These are phyloP conservation scores for Odobenus rosmarus DNA, from an alignment of 2,113 vertebrate genomes.

Conservation along the genomic window DNA sequence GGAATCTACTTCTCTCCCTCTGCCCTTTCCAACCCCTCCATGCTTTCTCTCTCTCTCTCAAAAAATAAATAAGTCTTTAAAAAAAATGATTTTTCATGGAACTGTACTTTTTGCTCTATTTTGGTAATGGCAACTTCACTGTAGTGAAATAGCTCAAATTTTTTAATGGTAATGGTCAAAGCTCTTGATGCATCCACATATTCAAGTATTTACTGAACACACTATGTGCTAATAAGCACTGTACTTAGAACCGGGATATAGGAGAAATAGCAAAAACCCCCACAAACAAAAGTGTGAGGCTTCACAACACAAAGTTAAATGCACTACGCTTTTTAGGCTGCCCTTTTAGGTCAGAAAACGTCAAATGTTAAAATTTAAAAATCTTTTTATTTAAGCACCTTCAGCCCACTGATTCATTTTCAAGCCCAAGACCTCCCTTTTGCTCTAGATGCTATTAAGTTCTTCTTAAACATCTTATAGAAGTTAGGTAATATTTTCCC, in stretches of 20 bases:
- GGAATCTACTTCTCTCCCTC: not conserved
- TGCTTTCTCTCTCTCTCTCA: not conserved
- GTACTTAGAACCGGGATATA: not conserved
- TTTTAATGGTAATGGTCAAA: not conserved
- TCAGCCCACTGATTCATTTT: not conserved
- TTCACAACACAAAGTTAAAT: not conserved
- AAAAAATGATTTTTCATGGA: not conserved
- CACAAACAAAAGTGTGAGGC: not conserved
- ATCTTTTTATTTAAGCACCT: not conserved
- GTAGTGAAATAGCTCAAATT: not conserved
- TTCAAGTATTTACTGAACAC: not conserved
- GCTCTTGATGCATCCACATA: not conserved
- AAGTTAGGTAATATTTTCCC: not conserved
- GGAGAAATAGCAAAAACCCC: not conserved
- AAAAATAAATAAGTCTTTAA: not conserved
- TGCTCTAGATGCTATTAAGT: not conserved
- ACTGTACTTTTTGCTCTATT: not conserved
- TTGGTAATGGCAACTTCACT: not conserved
- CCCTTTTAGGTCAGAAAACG: not conserved
- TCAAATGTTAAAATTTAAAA: not conserved
- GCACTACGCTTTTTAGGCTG: not conserved
- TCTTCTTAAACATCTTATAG: conserved; percentile 2
- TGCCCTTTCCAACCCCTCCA: too few species aligned
- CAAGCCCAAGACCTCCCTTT: not conserved
- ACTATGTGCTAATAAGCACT: not conserved